Conservation (phyloP, 2,797 vertebrate genomes). For the Triplophysa bombifrons region DNA sequence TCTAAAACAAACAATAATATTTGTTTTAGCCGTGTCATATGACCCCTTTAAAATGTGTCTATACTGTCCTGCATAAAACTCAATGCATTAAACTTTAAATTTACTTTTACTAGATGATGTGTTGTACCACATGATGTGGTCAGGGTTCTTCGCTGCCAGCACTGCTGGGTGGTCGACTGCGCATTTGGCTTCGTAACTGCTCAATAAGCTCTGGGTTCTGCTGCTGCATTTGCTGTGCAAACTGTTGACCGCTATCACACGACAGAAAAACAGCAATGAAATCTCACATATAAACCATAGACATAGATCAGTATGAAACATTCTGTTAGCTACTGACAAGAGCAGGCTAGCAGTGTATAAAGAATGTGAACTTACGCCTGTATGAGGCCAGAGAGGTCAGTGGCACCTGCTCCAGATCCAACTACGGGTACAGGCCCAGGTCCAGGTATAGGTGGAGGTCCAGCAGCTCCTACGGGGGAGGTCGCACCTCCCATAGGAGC, state of each 20-base stretch:
- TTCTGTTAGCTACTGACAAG: not conserved
- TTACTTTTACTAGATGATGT: not conserved
- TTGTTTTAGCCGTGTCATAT: too few relatives aligned
- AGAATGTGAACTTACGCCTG: slow-evolving; percentile 86
- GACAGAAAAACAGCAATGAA: slow-evolving; percentile 1
- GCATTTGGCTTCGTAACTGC: slow-evolving; percentile 91
- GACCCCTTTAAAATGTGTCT: too few relatives aligned
- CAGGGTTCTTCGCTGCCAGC: slow-evolving; percentile 89
- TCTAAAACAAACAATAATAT: too few relatives aligned
- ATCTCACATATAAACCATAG: not conserved
- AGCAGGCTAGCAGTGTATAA: not conserved
- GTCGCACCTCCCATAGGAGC: slow-evolving; percentile 74
- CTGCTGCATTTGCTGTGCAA: slow-evolving; percentile 98
- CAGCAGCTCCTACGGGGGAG: slow-evolving; percentile 46
- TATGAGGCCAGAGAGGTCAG: slow-evolving; percentile 91
- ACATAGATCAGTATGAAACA: not conserved
- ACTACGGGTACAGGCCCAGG: slow-evolving; percentile 49
- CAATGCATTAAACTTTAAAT: not conserved
- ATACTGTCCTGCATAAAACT: not conserved
- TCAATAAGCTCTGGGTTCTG: slow-evolving; percentile 97
- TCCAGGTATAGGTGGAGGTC: not conserved
- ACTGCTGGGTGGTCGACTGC: slow-evolving; percentile 88
- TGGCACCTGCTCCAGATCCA: slow-evolving; percentile 66
- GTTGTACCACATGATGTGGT: slow-evolving; percentile 57
- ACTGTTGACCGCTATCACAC: slow-evolving; percentile 88